These are phyloP conservation scores for Spheniscus humboldti DNA, from an alignment of 2,797 vertebrate genomes.

Conservation along the genomic window DNA sequence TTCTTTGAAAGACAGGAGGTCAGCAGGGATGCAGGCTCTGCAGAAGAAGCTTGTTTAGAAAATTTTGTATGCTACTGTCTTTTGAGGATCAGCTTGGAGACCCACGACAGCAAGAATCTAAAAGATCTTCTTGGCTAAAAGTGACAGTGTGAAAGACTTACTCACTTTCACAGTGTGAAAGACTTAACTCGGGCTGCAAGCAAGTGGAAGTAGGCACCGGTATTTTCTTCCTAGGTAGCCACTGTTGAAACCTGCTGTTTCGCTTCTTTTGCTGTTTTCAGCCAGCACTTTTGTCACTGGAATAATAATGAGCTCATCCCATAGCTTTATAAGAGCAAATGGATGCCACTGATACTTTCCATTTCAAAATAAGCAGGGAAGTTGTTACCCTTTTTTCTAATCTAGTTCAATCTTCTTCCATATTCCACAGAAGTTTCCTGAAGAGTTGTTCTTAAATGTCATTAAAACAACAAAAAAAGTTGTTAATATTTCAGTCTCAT, in stretches of 20 bases:
- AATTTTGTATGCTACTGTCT: background rate
- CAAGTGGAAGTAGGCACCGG: slow-evolving; percentile 4
- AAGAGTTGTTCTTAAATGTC: slow-evolving; percentile 4
- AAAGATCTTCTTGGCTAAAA: background rate
- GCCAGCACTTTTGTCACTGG: background rate
- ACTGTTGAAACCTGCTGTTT: slow-evolving; percentile 21
- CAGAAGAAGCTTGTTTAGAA: background rate
- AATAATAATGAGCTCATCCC: slow-evolving; percentile 28
- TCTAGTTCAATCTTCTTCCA: background rate
- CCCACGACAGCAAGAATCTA: background rate
- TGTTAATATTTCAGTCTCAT: background rate
- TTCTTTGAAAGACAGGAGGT: background rate
- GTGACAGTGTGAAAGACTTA: background rate
- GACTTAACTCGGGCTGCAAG: background rate
- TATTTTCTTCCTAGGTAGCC: background rate
- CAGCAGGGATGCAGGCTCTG: background rate
- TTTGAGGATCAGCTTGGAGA: background rate
- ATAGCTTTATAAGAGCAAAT: slow-evolving; percentile 12
- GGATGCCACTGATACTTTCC: background rate
- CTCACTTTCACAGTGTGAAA: background rate
- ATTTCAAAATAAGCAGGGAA: background rate
- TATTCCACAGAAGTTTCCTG: background rate
- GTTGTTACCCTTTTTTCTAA: background rate
- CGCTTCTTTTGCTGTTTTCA: slow-evolving; percentile 25
- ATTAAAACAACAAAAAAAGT: background rate